phyloP scores from a whole-genome alignment of 2,797 vertebrate species.

The Intellagama lesueurii region DNA sequence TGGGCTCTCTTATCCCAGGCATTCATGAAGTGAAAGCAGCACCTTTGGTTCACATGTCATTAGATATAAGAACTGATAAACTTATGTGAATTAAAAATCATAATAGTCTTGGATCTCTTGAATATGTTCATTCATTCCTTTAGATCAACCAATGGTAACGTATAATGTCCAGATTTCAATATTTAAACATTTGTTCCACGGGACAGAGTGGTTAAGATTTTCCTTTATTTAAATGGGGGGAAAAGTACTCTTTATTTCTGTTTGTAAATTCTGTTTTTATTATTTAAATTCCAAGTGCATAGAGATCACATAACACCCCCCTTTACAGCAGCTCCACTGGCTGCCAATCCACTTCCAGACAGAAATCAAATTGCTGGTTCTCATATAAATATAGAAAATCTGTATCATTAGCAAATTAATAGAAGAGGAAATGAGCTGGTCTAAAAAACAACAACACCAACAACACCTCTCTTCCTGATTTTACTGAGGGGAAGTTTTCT shows the following conservation, averaged over 20 bases:
- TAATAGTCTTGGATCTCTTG: background rate
- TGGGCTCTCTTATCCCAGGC: background rate
- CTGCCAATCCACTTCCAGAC: too few relatives aligned
- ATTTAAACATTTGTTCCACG: background rate
- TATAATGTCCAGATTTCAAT: background rate
- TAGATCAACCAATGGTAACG: too few relatives aligned
- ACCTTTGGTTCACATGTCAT: background rate
- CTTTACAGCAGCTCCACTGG: background rate
- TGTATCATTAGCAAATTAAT: too few relatives aligned
- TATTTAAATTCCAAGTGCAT: constrained; percentile 17
- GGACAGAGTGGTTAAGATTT: background rate
- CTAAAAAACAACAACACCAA: background rate
- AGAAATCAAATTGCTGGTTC: too few relatives aligned
- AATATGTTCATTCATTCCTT: background rate
- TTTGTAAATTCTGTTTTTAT: constrained; percentile 10
- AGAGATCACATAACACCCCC: background rate
- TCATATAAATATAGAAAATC: too few relatives aligned
- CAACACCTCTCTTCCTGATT: background rate
- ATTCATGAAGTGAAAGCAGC: background rate
- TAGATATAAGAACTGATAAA: background rate
- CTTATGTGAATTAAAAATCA: background rate
- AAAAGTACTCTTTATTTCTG: background rate
- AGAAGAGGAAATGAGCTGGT: background rate
- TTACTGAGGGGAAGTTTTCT: background rate
- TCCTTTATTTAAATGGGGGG: background rate